phyloP scores from a whole-genome alignment of 2,113 vertebrate species.

The Pyrgilauda ruficollis region DNA sequence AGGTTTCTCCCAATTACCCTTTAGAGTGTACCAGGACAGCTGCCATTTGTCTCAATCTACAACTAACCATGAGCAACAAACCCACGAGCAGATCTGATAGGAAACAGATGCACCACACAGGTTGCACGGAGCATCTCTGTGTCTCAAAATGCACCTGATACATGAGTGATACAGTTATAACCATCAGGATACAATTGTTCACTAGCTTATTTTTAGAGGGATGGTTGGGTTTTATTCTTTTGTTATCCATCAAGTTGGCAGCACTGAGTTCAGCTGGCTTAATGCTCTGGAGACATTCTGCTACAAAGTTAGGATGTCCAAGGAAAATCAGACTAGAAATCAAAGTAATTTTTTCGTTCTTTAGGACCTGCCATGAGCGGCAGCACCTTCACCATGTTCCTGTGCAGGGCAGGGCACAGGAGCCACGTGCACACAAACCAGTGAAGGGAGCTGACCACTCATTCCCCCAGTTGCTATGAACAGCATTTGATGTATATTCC shows the following conservation, averaged over 20 bases:
- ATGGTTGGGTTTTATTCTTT: not conserved
- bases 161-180: not conserved
- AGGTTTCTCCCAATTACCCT: conserved; percentile 55
- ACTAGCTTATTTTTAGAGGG: not conserved
- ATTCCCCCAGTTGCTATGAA: not conserved
- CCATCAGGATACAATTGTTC: not conserved
- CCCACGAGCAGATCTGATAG: not conserved
- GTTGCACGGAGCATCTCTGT: not conserved
- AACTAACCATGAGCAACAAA: not conserved
- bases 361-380: not conserved
- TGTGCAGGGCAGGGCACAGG: not conserved
- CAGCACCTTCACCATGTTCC: not conserved
- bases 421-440: not conserved
- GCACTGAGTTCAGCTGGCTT: not conserved
- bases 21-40: not conserved
- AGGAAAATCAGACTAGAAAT: not conserved
- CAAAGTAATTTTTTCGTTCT: not conserved
- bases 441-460: fast-evolving
- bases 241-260: not conserved
- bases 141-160: not conserved
- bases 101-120: not conserved
- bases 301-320: not conserved
- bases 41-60: conserved; percentile 35
- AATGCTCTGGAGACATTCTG: not conserved
- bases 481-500: not conserved